Evolutionary conservation across 2,888 invertebrate species (phyloP), one percentile per base, ranked within the genome.

Genomic region (Agrochola macilenta): DNA sequence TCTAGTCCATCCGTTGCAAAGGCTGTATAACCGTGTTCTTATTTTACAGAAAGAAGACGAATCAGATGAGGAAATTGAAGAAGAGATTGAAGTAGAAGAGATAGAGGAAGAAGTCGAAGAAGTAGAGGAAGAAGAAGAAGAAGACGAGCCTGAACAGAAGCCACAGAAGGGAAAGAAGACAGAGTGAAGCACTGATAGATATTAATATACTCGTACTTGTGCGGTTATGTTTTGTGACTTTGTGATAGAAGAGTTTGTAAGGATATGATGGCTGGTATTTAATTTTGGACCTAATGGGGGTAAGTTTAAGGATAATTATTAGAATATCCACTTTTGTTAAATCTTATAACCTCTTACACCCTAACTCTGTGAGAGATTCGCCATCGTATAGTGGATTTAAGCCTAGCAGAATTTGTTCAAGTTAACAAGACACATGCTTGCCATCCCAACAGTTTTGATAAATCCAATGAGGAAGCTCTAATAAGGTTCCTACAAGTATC

Each of bases 1-100:
- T 26, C 26, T 26, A 3, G 58, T 26, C 17, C 3, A 60, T 12
- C 8, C 12, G 12, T 46, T 26, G 7, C 7, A 20, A 49, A 49
- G 49, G 30, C 30, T 68, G 1, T 30, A 68, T 23, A 52, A 68
- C 2, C 17, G 17, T 52, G 11, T 49, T 73, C 12, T n/a, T 17
- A 54, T 65, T 61, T 87, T 89, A 69, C 92, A 96, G 96, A 95
- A 95, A 69, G 94, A 95, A 61, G 94, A 95, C 64, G 92, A 93
- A 43, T 94, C 95, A n/a, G 96, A 97, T 46, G 96, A 96, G 39
- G 93, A 92, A 85, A 91, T 95, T 7, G 96, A 95, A 69, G 95
- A 95, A 79, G 95, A 95, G 83, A 93, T 95, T 69, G 96, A 96
- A 86, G 91, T 95, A 60, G 95, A 96, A 89, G 96, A 96, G 84